Base-by-base conservation (phyloP, 2,888 invertebrate species). In the Polia nebulosa region DNA sequence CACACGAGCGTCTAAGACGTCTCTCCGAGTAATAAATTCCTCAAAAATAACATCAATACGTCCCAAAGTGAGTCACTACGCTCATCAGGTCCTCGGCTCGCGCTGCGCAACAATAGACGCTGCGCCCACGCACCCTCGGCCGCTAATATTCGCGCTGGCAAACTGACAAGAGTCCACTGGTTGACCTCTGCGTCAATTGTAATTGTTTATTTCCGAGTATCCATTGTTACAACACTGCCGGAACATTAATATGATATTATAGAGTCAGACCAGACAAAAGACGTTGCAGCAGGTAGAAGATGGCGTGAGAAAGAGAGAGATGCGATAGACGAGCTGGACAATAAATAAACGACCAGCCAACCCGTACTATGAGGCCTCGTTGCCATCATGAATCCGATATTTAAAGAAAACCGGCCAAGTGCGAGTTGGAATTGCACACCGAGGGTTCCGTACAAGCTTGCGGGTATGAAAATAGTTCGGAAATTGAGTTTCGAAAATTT, bases 151-250 rank as follows among this genome's bases (percentile, higher is more conserved):
- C 80, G 72, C 61, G 70, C 83, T 91, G 91, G 91, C 91, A 88
- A 53, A 32, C 57, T 87, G 87, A 85, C 90, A 87, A 84, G n/a
- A 63, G 61, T 66, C 64, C 78, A 78, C 65, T 69, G 67, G 74
- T 63, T 74, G 87, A 87, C 87, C 87, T 87, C 75, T 79, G 73
- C 85, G 84, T 87, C 86, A 85, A 83, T 84, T 83, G 78, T 79
- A 84, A 88, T 88, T 85, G 87, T 89, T 87, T 88, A 88, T 88
- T 87, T 88, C 87, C 87, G 84, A 88, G 76, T 70, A 57, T 41
- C 36, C 2, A 55, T 65, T 77, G 55, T 65, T 79, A 45, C 59
- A 60, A 64, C 51, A 80, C 62, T 80, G 51, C 32, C 49, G 62
- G 59, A 62, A 77, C 27, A 73, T 56, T 55, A 20, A 34, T 49